These are phyloP conservation scores for Teleogryllus oceanicus DNA, from an alignment of 2,888 invertebrate species.

Conservation along the genomic window DNA sequence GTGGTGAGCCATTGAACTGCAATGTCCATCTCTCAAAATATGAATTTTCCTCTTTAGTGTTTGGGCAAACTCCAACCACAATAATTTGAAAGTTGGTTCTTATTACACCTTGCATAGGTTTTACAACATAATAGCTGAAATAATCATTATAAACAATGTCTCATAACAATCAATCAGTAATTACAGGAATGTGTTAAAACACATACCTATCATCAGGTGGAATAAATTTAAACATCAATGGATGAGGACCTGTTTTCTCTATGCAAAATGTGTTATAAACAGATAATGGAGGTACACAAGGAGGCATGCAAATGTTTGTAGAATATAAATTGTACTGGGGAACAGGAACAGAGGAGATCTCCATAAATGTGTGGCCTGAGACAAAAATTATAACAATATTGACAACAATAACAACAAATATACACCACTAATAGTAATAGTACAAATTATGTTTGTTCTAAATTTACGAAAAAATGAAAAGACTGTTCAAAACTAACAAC, in stretches of 20 bases:
- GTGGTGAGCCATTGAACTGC: slow-evolving; percentile 47
- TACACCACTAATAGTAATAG: too few relatives aligned
- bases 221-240: slow-evolving; percentile 48
- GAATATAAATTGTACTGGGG: slow-evolving; percentile 43
- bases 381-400: background rate
- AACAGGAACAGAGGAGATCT: slow-evolving; percentile 39
- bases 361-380: slow-evolving; percentile 42
- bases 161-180: background rate
- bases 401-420: too few relatives aligned
- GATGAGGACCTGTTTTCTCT: slow-evolving; percentile 45
- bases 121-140: slow-evolving; percentile 46
- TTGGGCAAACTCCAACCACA: slow-evolving; percentile 46
- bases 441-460: too few relatives aligned
- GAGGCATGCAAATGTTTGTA: slow-evolving; percentile 43
- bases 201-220: slow-evolving; percentile 44
- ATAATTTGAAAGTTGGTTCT: slow-evolving; percentile 45
- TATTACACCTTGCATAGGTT: slow-evolving; percentile 50
- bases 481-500: too few relatives aligned
- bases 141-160: background rate
- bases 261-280: slow-evolving; percentile 47
- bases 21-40: slow-evolving; percentile 50
- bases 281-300: slow-evolving; percentile 42
- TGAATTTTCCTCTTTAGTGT: slow-evolving; percentile 40
- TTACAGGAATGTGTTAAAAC: background rate
- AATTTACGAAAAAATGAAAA: too few relatives aligned